Evolutionary conservation across 2,888 invertebrate species (phyloP).

Genomic region (Aricia artaxerxes): DNA sequence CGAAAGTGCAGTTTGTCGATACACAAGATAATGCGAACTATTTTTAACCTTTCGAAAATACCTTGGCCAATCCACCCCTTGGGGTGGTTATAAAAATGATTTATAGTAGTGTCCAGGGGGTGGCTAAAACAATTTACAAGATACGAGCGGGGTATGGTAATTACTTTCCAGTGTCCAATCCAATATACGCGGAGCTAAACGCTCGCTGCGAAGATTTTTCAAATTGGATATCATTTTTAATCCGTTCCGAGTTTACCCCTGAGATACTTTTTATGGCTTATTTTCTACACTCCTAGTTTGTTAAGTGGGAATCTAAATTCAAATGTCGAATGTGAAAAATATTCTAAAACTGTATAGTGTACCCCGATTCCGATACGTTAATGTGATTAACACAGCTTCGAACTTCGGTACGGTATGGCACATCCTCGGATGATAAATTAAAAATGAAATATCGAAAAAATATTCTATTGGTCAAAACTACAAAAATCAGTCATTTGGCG

Average conservation of each 20-base stretch:
- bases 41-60: constrained; percentile 60
- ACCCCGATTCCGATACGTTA: neutral
- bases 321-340: neutral
- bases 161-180: constrained; percentile 44
- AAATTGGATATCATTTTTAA: constrained; percentile 25
- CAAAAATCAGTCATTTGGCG: neutral
- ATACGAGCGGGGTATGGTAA: constrained; percentile 53
- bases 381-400: too few relatives aligned
- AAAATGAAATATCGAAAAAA: neutral
- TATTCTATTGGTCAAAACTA: neutral
- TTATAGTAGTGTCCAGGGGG: constrained; percentile 74
- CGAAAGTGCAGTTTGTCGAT: constrained; percentile 67
- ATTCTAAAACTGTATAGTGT: neutral
- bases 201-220: constrained; percentile 22
- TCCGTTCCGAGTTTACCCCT: neutral
- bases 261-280: constrained; percentile 8
- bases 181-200: constrained; percentile 21
- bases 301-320: neutral
- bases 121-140: constrained; percentile 75
- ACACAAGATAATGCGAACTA: constrained; percentile 48
- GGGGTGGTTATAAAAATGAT: constrained; percentile 73
- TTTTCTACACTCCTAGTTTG: neutral
- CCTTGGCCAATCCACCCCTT: constrained; percentile 57
- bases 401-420: too few relatives aligned
- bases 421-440: too few relatives aligned